Percentiles rank a stretch among this genome's conserved stretches.
Conservation (phyloP, 2,888 invertebrate genomes). For the Protophormia terraenovae region DNA sequence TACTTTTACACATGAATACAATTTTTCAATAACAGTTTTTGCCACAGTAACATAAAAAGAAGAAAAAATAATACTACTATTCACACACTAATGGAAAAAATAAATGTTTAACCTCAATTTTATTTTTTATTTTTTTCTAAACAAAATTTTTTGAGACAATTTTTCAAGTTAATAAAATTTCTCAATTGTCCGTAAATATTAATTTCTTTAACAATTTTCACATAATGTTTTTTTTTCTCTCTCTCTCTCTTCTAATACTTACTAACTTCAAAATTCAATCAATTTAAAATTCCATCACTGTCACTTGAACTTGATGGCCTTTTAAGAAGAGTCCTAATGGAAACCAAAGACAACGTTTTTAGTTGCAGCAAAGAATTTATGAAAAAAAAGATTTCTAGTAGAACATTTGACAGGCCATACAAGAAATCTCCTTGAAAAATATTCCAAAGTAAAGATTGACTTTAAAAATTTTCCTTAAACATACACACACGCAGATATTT, state of each 20-base stretch:
- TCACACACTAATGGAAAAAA: neutral
- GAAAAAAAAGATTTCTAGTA: neutral
- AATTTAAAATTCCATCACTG: constrained; percentile 52
- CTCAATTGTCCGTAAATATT: constrained; percentile 28
- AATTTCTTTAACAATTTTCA: neutral
- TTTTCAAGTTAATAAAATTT: constrained; percentile 43
- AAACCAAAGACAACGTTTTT: neutral
- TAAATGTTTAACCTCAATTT: neutral
- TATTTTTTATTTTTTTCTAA: neutral
- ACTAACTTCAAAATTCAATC: constrained; percentile 11
- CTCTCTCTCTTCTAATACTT: too few relatives aligned
- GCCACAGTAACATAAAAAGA: neutral
- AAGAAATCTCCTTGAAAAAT: constrained; percentile 11
- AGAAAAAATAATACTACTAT: neutral
- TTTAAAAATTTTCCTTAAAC: neutral
- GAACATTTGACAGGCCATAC: constrained; percentile 32
- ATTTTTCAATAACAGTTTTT: constrained; percentile 47
- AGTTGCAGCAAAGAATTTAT: neutral
- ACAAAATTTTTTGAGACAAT: neutral
- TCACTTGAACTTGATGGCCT: constrained; percentile 39
- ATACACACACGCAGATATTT: neutral
- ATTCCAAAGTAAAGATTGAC: constrained; percentile 36
- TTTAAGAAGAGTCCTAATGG: constrained; percentile 39
- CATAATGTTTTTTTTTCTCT: neutral
- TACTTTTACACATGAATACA: constrained; percentile 48